phyloP scores from a whole-genome alignment of 1,140 invertebrate species.

The Homarus americanus region DNA sequence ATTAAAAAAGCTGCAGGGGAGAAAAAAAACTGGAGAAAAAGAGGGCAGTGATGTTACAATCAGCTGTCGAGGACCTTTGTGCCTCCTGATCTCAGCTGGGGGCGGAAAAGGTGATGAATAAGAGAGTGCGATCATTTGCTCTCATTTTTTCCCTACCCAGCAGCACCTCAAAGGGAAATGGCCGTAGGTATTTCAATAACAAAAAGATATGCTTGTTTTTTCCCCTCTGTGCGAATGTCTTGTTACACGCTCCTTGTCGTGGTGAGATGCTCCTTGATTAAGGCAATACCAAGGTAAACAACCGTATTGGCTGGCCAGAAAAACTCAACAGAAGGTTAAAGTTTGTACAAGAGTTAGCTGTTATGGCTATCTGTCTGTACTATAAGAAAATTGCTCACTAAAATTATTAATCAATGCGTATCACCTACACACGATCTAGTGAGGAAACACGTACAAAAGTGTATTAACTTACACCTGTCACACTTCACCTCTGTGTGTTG shows the following conservation, averaged over 20 bases:
- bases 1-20: not conserved
- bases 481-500: too few species aligned
- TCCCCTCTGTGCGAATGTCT: not conserved
- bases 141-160: constrained; percentile 27
- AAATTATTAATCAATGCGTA: too few species aligned
- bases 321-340: too few species aligned
- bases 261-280: constrained; percentile 23
- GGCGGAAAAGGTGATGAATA: constrained; percentile 23
- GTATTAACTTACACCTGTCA: too few species aligned
- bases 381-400: too few species aligned
- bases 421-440: too few species aligned
- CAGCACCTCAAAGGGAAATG: constrained; percentile 23
- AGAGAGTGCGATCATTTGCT: constrained; percentile 58
- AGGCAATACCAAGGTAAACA: constrained; percentile 27
- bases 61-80: constrained; percentile 47
- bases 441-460: too few species aligned
- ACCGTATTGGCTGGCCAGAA: not conserved
- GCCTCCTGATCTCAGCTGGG: constrained; percentile 48
- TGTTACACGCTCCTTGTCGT: constrained; percentile 22
- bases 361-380: too few species aligned
- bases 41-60: constrained; percentile 57
- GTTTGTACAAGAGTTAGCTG: too few species aligned
- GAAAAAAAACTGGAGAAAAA: not conserved
- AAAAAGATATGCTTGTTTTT: constrained; percentile 23
- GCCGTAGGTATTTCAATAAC: constrained; percentile 55